Evolutionary conservation across 1,140 invertebrate species (phyloP).

Genomic region (Drosophila miranda): DNA sequence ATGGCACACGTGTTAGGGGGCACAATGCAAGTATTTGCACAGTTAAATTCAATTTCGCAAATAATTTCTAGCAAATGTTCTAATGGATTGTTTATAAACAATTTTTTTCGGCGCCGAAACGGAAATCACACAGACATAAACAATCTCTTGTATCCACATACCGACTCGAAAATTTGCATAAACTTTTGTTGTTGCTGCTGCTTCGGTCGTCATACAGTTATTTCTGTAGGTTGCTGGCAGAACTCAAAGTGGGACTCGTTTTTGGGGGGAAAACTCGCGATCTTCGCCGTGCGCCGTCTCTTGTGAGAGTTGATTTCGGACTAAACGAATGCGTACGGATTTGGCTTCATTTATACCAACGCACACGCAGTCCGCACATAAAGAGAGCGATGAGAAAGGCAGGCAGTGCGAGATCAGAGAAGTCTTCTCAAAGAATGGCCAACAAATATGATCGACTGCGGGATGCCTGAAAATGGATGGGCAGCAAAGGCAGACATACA

Average conservation of each 20-base stretch:
- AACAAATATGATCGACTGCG: not conserved
- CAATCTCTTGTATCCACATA: slow-evolving; percentile 18
- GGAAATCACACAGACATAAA: slow-evolving; percentile 50
- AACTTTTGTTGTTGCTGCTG: slow-evolving; percentile 27
- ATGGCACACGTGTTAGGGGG: slow-evolving; percentile 2
- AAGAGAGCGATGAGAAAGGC: slow-evolving; percentile 8
- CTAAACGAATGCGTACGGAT: slow-evolving; percentile 71
- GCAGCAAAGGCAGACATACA: not conserved
- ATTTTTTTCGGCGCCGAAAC: slow-evolving; percentile 29
- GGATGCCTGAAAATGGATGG: not conserved
- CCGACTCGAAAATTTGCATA: slow-evolving; percentile 50
- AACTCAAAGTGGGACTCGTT: slow-evolving; percentile 7
- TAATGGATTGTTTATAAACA: slow-evolving; percentile 60
- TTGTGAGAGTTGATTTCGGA: slow-evolving; percentile 61
- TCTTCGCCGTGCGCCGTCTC: slow-evolving; percentile 40
- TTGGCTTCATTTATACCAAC: slow-evolving; percentile 73
- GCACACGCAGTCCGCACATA: slow-evolving; percentile 52
- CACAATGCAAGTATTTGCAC: slow-evolving; percentile 10
- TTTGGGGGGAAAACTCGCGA: slow-evolving; percentile 40
- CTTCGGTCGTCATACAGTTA: slow-evolving; percentile 28
- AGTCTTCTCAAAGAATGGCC: slow-evolving; percentile 4
- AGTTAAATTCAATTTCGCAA: slow-evolving; percentile 30
- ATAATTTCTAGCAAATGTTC: slow-evolving; percentile 17
- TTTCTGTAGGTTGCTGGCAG: slow-evolving; percentile 31
- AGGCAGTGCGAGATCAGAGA: slow-evolving; percentile 14